Base-by-base conservation (phyloP, 1,140 invertebrate genomes). In the Magallana gigas region DNA sequence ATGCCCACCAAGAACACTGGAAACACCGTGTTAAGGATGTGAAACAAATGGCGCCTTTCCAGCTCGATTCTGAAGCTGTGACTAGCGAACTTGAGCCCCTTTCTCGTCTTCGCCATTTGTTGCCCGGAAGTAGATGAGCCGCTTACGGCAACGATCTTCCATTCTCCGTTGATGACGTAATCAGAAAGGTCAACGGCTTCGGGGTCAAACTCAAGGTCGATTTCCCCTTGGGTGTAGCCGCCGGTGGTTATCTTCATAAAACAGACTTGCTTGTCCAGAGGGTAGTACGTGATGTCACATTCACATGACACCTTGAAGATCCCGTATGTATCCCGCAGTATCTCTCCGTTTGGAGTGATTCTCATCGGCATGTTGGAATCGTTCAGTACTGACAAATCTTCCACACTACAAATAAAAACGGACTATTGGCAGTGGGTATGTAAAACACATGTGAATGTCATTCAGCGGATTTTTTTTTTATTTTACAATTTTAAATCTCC, bases 1-100 rank as follows among this genome's bases (percentile, higher is more conserved):
- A 91, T 80, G 1, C 90, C 91, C n/a, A 88, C 84, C 1, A 91
- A 59, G 12, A 90, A 80, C 11, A 91, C 85, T 0, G 92, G 92
- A 12, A 92, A 82, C 7, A 92, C 83, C 12, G 83, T 85, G 85
- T 91, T 91, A 18, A 91, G n/a, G 16, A 88, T 81, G 64, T 91
- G 90, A 57, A 89, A 92, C 6, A 87, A 16, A 11, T 88, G 76
- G 12, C 88, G 81, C 36, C 91, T 85, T 62, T 85, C 84, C 12
- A 92, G 29, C 36, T 83, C 59, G 5, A 92, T n/a, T 57, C 83
- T 56, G 68, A 90, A 90, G 8, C 62, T 60, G 12, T 95, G 3
- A 14, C 16, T 8, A 2, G 64, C 16, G 58, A 48, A n/a, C 8
- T n/a, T 62, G 1, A 12, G 11, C 8, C 59, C 36, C 0, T 76